Percentiles rank a stretch among this genome's conserved stretches.
These are phyloP conservation scores for Perodicticus potto DNA, from an alignment of 2,797 vertebrate species.

Conservation along the genomic window DNA sequence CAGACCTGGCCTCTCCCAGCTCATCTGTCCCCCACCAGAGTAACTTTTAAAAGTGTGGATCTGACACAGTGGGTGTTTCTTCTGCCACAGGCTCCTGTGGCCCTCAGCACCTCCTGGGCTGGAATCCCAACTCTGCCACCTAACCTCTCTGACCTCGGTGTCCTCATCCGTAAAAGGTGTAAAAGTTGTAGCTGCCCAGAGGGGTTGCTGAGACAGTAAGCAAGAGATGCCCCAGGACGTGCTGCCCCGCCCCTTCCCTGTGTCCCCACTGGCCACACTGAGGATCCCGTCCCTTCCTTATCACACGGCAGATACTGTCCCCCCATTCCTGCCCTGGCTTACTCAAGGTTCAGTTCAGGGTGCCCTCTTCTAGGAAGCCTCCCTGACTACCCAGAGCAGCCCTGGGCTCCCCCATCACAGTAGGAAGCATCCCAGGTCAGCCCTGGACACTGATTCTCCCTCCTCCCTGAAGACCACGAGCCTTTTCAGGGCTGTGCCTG, in stretches of 20 bases:
- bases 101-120: accelerated
- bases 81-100: accelerated
- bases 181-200: accelerated
- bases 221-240: too few relatives aligned
- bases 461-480: background rate
- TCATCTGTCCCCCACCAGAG: accelerated
- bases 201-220: background rate
- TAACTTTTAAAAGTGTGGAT: accelerated
- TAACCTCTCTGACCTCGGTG: accelerated
- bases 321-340: background rate
- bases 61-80: background rate
- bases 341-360: background rate
- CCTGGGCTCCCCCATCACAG: background rate
- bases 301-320: background rate
- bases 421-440: accelerated
- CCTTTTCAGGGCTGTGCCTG: background rate
- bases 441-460: accelerated
- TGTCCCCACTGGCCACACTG: background rate
- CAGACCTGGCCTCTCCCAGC: accelerated
- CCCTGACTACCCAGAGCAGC: background rate
- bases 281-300: background rate
- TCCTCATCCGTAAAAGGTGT: background rate
- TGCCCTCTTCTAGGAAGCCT: conserved; percentile 17
- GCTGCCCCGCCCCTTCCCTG: accelerated
- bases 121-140: accelerated